Conservation (phyloP, 2,113 vertebrate species). For the Corapipo altera region DNA sequence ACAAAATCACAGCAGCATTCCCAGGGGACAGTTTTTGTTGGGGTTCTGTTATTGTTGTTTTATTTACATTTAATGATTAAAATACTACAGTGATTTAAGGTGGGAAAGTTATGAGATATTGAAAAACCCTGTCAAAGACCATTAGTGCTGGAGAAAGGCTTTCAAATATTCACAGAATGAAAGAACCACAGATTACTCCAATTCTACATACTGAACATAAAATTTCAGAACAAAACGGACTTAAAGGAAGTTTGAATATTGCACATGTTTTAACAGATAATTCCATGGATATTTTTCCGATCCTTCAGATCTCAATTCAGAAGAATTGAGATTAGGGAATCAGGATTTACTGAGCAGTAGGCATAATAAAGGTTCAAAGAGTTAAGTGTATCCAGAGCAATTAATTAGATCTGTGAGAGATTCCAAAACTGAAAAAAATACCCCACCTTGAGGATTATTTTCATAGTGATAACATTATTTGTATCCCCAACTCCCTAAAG, state of each 20-base stretch:
- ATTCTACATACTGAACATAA: not conserved
- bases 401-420: not conserved
- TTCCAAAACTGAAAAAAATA: not conserved
- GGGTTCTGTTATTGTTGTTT: accelerated
- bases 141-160: not conserved
- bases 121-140: not conserved
- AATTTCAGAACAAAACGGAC: not conserved
- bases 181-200: not conserved
- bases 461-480: not conserved
- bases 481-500: not conserved
- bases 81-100: not conserved
- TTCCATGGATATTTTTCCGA: not conserved
- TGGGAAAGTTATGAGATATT: not conserved
- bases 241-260: not conserved
- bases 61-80: not conserved
- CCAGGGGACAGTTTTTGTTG: not conserved
- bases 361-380: not conserved
- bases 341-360: not conserved
- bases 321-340: not conserved
- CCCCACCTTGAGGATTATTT: not conserved
- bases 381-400: not conserved
- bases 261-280: not conserved
- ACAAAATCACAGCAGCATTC: not conserved
- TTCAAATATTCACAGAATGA: not conserved
- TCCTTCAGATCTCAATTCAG: too few species aligned